Evolutionary conservation across 2,888 invertebrate species (phyloP).

Genomic region (Volucella zonaria): DNA sequence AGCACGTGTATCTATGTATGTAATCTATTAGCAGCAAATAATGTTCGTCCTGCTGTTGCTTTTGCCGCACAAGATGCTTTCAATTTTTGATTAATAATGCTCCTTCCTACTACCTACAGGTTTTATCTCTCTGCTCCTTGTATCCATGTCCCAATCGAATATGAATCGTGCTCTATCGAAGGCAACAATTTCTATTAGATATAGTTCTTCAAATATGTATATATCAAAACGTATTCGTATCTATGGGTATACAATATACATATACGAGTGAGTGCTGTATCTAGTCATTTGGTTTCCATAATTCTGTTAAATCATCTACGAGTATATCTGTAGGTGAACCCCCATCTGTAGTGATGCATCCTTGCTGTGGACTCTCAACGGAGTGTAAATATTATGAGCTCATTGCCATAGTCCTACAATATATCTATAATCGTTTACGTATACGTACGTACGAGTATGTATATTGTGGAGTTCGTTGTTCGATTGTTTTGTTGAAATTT

Average conservation of each 20-base stretch:
- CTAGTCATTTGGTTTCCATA: constrained; percentile 43
- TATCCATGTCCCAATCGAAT: neutral
- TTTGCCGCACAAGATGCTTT: constrained; percentile 43
- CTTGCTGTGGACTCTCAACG: constrained; percentile 4
- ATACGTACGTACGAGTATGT: neutral
- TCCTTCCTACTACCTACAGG: neutral
- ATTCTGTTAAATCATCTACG: constrained; percentile 44
- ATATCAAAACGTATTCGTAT: neutral
- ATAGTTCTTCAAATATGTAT: constrained; percentile 12
- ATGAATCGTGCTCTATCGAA: neutral
- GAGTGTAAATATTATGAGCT: constrained; percentile 2
- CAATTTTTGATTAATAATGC: constrained; percentile 61
- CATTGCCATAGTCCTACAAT: neutral
- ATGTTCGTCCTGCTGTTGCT: constrained; percentile 57
- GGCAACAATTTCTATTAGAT: constrained; percentile 13
- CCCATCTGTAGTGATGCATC: constrained; percentile 35
- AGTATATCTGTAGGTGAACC: no score
- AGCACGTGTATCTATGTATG: constrained; percentile 14
- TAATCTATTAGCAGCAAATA: constrained; percentile 57
- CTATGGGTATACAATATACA: neutral
- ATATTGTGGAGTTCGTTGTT: constrained; percentile 19
- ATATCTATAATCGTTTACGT: neutral
- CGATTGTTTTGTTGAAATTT: constrained; percentile 44
- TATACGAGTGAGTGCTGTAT: neutral
- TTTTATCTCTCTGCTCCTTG: no score